A percentile compares a stretch with the other conserved stretches of the same genome.
These are phyloP conservation scores for Sogatella furcifera DNA, from an alignment of 1,140 invertebrate species.

Conservation along the genomic window DNA sequence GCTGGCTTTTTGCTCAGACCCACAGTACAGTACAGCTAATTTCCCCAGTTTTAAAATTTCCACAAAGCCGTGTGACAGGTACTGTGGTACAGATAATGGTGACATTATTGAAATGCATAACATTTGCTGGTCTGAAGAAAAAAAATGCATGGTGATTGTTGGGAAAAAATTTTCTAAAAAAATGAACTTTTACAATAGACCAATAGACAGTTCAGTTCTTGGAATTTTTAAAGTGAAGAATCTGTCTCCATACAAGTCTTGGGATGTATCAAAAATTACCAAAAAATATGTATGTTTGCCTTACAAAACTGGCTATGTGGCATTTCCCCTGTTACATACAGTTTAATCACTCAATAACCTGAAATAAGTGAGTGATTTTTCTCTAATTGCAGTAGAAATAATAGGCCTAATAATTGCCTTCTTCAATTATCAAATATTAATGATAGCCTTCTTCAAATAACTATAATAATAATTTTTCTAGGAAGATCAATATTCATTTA, in stretches of 20 bases:
- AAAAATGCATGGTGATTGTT: conserved; percentile 1
- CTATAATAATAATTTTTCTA: too few species aligned
- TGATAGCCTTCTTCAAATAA: too few species aligned
- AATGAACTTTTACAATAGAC: not conserved
- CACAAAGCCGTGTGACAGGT: not conserved
- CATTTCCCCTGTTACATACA: too few species aligned
- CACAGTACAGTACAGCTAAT: not conserved
- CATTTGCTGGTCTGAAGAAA: conserved; percentile 1
- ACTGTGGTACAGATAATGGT: conserved; percentile 2
- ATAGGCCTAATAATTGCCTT: too few species aligned
- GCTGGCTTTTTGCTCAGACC: conserved; percentile 3
- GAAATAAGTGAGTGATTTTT: too few species aligned
- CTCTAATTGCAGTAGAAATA: too few species aligned
- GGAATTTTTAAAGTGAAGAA: conserved; percentile 9
- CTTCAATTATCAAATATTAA: too few species aligned
- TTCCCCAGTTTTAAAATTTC: conserved; percentile 5
- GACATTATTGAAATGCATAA: conserved; percentile 7
- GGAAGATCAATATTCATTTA: too few species aligned
- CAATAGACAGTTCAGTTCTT: not conserved
- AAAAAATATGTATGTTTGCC: conserved; percentile 6
- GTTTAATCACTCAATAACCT: too few species aligned
- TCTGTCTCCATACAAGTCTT: not conserved
- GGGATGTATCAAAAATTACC: not conserved
- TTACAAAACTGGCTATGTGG: too few species aligned
- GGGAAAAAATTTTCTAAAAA: conserved; percentile 5